Conservation (phyloP, 2,797 vertebrate genomes). For the Sebastes flavidus region DNA sequence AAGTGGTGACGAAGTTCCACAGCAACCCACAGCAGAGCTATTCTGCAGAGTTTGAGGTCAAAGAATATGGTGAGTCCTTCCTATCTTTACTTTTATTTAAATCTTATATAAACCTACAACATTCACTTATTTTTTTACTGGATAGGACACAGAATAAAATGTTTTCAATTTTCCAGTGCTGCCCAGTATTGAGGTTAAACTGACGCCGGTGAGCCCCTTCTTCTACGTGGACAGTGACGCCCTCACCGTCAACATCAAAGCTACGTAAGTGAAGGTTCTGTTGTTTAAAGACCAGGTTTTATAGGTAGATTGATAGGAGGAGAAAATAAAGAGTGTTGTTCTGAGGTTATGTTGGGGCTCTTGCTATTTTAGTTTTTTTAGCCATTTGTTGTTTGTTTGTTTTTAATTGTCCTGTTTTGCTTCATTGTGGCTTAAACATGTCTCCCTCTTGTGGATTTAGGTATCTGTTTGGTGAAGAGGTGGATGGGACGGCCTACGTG, state of each 20-base stretch:
- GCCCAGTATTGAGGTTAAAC: slow-evolving; percentile 80
- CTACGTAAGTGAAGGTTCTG: slow-evolving; percentile 58
- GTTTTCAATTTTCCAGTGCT: slow-evolving; percentile 61
- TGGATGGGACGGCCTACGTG: slow-evolving; percentile 71
- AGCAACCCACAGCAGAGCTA: too few species aligned
- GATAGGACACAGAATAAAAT: background rate
- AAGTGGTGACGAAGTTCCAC: too few species aligned
- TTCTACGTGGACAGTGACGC: slow-evolving; percentile 63
- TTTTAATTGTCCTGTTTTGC: background rate
- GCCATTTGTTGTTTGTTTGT: too few species aligned
- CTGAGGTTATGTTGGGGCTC: too few species aligned
- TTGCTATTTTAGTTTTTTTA: too few species aligned
- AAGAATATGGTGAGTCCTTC: too few species aligned
- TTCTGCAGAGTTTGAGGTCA: too few species aligned
- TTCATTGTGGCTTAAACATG: background rate
- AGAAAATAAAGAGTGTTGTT: too few species aligned
- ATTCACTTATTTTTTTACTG: too few species aligned
- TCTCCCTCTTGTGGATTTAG: too few species aligned
- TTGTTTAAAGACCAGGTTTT: background rate
- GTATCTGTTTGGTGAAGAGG: slow-evolving; percentile 76
- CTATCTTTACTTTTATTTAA: background rate
- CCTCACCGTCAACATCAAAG: slow-evolving; percentile 65
- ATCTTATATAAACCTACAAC: too few species aligned
- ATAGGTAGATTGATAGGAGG: background rate
- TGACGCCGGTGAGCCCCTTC: slow-evolving; percentile 53